These are phyloP conservation scores for Leptinotarsa texana DNA, from an alignment of 1,140 invertebrate species.

Conservation along the genomic window DNA sequence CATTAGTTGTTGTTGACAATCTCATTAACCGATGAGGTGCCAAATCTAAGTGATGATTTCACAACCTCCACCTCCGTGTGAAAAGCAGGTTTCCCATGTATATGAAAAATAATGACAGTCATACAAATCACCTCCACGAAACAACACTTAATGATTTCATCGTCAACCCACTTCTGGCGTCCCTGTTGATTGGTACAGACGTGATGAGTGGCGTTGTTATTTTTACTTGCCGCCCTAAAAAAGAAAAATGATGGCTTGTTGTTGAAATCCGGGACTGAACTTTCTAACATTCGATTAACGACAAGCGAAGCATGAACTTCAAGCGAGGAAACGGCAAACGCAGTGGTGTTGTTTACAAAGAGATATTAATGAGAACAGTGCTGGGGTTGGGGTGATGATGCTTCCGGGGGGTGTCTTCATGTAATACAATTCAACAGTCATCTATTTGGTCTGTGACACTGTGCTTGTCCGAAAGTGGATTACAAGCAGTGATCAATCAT, in stretches of 20 bases:
- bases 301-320: slow-evolving; percentile 40
- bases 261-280: slow-evolving; percentile 34
- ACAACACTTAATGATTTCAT: slow-evolving; percentile 17
- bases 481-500: too few relatives aligned
- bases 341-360: slow-evolving; percentile 38
- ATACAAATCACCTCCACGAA: slow-evolving; percentile 7
- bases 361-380: slow-evolving; percentile 31
- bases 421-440: too few relatives aligned
- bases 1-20: too few relatives aligned
- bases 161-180: slow-evolving; percentile 9
- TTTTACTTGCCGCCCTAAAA: slow-evolving; percentile 24
- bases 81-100: not conserved
- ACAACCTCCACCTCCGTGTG: not conserved
- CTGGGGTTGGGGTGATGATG: not conserved
- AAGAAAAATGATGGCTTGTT: slow-evolving; percentile 30
- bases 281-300: slow-evolving; percentile 43
- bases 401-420: not conserved
- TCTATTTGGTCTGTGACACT: too few relatives aligned
- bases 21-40: too few relatives aligned
- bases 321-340: slow-evolving; percentile 36
- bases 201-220: slow-evolving; percentile 20
- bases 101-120: not conserved
- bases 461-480: too few relatives aligned
- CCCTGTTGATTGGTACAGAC: slow-evolving; percentile 19
- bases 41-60: too few relatives aligned